Evolutionary conservation across 1,140 invertebrate species (phyloP), one percentile per base, ranked within the genome.

Genomic region (Dolichoris vasculosae): DNA sequence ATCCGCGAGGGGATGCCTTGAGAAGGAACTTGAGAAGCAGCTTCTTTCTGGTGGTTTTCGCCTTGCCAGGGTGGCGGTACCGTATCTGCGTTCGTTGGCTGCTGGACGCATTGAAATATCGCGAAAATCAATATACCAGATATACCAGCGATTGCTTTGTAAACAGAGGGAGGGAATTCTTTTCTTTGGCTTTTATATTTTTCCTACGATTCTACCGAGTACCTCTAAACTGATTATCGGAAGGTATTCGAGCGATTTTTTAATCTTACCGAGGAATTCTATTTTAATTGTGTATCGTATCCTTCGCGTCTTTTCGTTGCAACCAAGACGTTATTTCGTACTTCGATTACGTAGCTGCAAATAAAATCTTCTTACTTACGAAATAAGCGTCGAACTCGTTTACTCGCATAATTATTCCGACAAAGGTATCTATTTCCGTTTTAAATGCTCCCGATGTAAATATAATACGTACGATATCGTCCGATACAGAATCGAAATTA

Each of bases 1-100:
- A 96, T 94, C 32, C 95, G 94, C 86, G 93, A 91, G n/a, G 71
- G 64, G 51, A 64, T 67, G 51, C 46, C 76, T 90, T 93, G 92
- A 76, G 91, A 90, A 73, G 90, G 88, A 38, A 83, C 86, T 69
- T 87, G 86, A 23, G 87, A 90, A 76, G 83, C 80, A 76, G 83
- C 80, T 88, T 92, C 89, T 51, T 88, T 90, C 85, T 89, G 90
- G 15, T 88, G 85, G 17, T 90, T 84, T 32, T 89, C 89, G 46
- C 87, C 82, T 67, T 92, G 88, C 94, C 94, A 94, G 73, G 93
- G 91, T 8, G 83, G 77, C n/a, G 83, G 80, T 13, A 46, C 9
- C 26, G 85, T 63, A 32, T 59, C 73, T 35, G 76, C 26, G 9
- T 51, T 77, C 0, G 23, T 0, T 78, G 40, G 43, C 73, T 64